phyloP scores from a whole-genome alignment of 2,797 vertebrate species.

The Spinus olivaceus region DNA sequence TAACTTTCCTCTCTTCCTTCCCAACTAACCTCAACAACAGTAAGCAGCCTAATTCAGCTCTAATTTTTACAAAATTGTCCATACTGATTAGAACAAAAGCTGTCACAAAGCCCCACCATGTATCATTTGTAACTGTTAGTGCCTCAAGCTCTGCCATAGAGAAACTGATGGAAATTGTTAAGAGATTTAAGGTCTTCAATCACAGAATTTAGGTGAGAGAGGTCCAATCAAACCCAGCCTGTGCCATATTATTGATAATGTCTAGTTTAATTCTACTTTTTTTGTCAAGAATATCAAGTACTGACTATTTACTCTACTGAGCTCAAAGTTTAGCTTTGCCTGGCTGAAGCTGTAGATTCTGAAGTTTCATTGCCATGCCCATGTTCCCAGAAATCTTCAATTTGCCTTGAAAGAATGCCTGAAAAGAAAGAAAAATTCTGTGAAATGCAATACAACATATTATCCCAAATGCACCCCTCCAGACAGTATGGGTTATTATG shows the following conservation, averaged over 20 bases:
- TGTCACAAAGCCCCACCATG: background rate
- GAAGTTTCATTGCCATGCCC: constrained; percentile 94
- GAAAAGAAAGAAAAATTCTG: constrained; percentile 33
- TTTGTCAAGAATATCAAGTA: constrained; percentile 29
- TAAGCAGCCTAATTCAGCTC: background rate
- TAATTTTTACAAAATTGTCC: background rate
- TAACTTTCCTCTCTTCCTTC: background rate
- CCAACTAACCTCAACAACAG: background rate
- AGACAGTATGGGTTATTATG: background rate
- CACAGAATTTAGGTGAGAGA: constrained; percentile 40
- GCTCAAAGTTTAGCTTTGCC: constrained; percentile 90
- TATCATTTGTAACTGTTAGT: constrained; percentile 36
- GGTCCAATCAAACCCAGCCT: constrained; percentile 14
- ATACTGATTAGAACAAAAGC: background rate
- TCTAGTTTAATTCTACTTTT: constrained; percentile 50
- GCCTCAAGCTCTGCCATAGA: constrained; percentile 39
- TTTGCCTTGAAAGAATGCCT: constrained; percentile 96
- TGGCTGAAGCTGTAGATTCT: constrained; percentile 85
- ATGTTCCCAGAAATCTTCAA: constrained; percentile 92
- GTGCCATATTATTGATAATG: background rate
- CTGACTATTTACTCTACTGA: constrained; percentile 12
- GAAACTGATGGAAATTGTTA: constrained; percentile 29
- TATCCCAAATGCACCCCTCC: background rate
- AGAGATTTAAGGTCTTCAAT: constrained; percentile 40
- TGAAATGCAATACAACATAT: background rate